Evolutionary conservation across 2,113 vertebrate species (phyloP).

Genomic region (Perca fluviatilis): DNA sequence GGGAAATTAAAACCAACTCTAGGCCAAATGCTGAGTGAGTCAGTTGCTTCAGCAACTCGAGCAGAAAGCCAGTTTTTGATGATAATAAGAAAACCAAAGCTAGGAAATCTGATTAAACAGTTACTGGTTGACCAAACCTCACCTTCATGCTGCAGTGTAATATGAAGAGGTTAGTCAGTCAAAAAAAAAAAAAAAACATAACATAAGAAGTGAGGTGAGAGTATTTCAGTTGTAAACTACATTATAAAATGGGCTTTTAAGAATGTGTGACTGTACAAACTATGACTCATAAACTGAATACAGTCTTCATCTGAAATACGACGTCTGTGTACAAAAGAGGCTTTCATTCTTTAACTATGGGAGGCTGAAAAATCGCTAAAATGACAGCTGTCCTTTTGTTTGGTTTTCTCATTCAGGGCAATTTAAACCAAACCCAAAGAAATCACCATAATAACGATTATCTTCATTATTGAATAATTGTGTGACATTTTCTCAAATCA

Average conservation of each 20-base stretch:
- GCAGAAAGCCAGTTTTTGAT: neutral
- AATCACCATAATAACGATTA: too few relatives aligned
- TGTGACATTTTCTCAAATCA: neutral
- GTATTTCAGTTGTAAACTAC: neutral
- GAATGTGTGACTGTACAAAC: neutral
- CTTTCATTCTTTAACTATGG: neutral
- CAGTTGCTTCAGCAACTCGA: neutral
- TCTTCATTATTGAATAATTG: neutral
- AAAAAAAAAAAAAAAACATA: neutral
- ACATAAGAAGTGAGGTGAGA: neutral
- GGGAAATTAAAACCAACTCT: neutral
- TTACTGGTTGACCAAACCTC: neutral
- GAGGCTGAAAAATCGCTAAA: neutral
- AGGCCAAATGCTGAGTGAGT: slow-evolving; percentile 15
- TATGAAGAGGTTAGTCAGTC: neutral
- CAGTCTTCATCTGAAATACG: too few relatives aligned
- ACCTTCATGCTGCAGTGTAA: neutral
- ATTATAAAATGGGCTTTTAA: neutral
- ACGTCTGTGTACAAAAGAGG: neutral
- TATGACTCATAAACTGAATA: neutral
- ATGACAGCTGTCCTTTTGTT: neutral
- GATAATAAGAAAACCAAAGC: neutral
- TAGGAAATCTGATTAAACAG: neutral
- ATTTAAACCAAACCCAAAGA: neutral
- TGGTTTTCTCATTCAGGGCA: neutral